phyloP scores from a whole-genome alignment of 2,113 vertebrate genomes.

The Podilymbus podiceps region DNA sequence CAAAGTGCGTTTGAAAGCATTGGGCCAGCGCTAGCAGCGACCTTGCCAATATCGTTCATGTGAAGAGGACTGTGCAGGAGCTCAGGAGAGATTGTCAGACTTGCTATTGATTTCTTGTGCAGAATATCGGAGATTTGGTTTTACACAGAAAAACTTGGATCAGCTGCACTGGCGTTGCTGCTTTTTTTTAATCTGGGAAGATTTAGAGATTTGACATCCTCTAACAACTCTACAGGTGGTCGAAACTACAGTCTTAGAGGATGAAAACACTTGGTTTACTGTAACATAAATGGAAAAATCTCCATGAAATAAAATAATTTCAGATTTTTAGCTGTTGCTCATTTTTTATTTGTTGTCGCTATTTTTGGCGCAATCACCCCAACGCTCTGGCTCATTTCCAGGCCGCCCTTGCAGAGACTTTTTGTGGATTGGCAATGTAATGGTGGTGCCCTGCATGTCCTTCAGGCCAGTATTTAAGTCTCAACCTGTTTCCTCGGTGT shows the following conservation, averaged over 20 bases:
- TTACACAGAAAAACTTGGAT: background rate
- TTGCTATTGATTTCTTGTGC: background rate
- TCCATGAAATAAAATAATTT: background rate
- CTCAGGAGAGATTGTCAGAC: background rate
- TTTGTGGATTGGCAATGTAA: background rate
- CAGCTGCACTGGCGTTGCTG: background rate
- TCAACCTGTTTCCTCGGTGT: background rate
- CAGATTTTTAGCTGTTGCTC: background rate
- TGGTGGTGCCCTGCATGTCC: accelerated
- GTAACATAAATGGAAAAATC: accelerated
- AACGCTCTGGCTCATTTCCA: background rate
- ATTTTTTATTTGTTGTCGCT: background rate
- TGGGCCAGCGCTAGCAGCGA: background rate
- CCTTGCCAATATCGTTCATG: background rate
- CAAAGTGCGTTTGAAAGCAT: background rate
- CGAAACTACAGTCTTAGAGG: background rate
- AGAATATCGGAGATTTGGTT: background rate
- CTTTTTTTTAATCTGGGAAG: background rate
- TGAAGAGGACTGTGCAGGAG: background rate
- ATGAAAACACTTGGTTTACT: background rate
- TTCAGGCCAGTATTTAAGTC: background rate
- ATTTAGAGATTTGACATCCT: background rate
- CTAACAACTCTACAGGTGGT: background rate
- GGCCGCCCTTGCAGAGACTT: background rate
- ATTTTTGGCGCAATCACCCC: background rate